Base-by-base conservation (phyloP, 2,797 vertebrate species). In the Sebastes hopkinsi region DNA sequence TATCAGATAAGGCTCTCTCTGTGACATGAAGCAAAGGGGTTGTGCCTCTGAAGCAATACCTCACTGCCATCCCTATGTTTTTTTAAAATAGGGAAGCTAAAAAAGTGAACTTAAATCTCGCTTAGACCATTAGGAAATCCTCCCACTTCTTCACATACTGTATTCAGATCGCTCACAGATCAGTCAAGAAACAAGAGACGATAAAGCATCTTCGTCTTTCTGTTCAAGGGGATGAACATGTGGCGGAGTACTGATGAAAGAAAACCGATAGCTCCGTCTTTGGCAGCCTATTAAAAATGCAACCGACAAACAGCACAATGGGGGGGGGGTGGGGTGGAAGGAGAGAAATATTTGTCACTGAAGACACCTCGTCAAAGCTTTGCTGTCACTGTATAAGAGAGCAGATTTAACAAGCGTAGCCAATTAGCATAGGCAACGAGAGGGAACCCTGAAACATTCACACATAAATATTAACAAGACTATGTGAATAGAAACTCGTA, bases 281-380 rank as follows among this genome's bases (percentile, higher is more conserved):
- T 88, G 86, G 79, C 84, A 84, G 74, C 36, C 27, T 56, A 85
- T 87, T 87, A 89, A 90, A 82, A 81, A 89, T 91, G 88, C 60
- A 81, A 67, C 82, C 62, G 68, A 77, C 81, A 80, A 88, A 87
- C 25, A 71, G 61, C 50, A 70, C 62, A 78, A 56, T 42, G 61
- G 64, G 66, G 42, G 80, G 80, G 32, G 58, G 11, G 25, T 3
- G 2, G 72, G 42, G 52, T 75, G 89, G 75, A 72, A 79, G 59
- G 56, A 81, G 29, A 68, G 64, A 82, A 55, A 79, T 71, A 77
- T 87, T 84, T 84, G 61, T 77, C 70, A 84, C 72, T 66, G 77
- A 88, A 84, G 78, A 86, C 75, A 60, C 7, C 71, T 72, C 7
- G 12, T 86, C 75, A 90, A 75, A 75, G 74, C 50, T 71, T 84